Base-by-base conservation (phyloP, 1,140 invertebrate species). In the Bombus pascuorum region DNA sequence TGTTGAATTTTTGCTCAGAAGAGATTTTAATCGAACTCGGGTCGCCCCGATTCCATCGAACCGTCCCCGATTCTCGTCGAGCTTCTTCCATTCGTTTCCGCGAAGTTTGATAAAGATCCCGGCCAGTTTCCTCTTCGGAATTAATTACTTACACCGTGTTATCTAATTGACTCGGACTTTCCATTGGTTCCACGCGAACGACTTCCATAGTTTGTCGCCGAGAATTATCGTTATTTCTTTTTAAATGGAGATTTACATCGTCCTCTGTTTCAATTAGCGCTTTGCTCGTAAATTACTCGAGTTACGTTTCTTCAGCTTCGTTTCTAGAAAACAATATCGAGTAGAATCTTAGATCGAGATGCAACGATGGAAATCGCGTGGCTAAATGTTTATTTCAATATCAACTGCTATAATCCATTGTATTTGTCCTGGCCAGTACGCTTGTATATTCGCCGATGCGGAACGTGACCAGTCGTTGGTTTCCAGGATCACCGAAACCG, bases 371-470 rank as follows among this genome's bases (percentile, higher is more conserved):
- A 34, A 34, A 66, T 34, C 12, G 59, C 4, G 47, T 53, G 3
- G 73, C 62, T 91, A 82, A 87, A 88, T 91, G 91, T 92, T 91
- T 91, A 92, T 92, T 91, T 91, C 90, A 89, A 91, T 92, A 91
- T 85, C 76, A 73, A 12, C 68, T 83, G 71, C 66, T 79, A 79
- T 86, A 87, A 88, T 88, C 84, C 88, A 75, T 89, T 91, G 87
- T 91, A 91, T 93, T 92, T 92, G 90, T 84, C 66, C 74, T 89
- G 87, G 86, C 86, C 87, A 86, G 79, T 71, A 74, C 65, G 87
- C 84, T 86, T 88, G 87, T 81, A 72, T 44, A 68, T 86, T 81
- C 85, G 68, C 71, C 74, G 82, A 81, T 78, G 81, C 86, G 76
- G 73, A 90, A 93, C 92, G 92, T 93, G 92, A 91, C 89, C 62